A percentile compares a stretch with the other conserved stretches of the same genome.
Evolutionary conservation across 2,888 invertebrate species (phyloP).

Genomic region (Tenthredo distinguenda): DNA sequence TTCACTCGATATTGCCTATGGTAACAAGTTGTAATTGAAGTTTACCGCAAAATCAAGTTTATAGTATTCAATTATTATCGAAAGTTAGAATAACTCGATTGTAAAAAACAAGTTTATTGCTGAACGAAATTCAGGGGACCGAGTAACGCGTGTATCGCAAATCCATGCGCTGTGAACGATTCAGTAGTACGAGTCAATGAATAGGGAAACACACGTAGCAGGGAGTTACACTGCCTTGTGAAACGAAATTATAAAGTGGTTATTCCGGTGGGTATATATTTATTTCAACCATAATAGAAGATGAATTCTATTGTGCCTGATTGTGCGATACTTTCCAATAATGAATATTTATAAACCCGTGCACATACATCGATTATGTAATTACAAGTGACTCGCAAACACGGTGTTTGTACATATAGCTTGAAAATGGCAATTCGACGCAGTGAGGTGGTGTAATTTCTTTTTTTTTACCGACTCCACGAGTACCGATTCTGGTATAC

Average conservation of each 20-base stretch:
- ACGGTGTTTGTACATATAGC: slow-evolving; percentile 1
- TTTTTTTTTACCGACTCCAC: background rate
- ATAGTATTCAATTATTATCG: background rate
- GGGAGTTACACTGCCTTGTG: background rate
- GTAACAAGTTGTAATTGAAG: background rate
- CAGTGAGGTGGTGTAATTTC: background rate
- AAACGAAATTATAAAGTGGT: background rate
- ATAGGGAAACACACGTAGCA: background rate
- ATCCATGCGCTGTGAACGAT: background rate
- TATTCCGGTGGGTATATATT: slow-evolving; percentile 25
- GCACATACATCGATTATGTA: slow-evolving; percentile 43
- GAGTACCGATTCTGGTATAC: background rate
- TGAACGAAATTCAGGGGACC: background rate
- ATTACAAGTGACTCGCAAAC: slow-evolving; percentile 47
- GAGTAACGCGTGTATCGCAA: background rate
- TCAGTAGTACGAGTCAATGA: slow-evolving; percentile 45
- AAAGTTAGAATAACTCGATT: background rate
- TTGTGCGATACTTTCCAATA: slow-evolving; percentile 26
- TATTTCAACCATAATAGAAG: background rate
- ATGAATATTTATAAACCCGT: slow-evolving; percentile 54
- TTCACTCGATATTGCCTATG: background rate
- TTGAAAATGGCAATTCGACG: slow-evolving; percentile 11
- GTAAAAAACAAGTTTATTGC: background rate
- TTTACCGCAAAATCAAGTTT: background rate
- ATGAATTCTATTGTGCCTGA: background rate